These are phyloP conservation scores for Drosophila repleta DNA, from an alignment of 1,140 invertebrate genomes.

Conservation along the genomic window DNA sequence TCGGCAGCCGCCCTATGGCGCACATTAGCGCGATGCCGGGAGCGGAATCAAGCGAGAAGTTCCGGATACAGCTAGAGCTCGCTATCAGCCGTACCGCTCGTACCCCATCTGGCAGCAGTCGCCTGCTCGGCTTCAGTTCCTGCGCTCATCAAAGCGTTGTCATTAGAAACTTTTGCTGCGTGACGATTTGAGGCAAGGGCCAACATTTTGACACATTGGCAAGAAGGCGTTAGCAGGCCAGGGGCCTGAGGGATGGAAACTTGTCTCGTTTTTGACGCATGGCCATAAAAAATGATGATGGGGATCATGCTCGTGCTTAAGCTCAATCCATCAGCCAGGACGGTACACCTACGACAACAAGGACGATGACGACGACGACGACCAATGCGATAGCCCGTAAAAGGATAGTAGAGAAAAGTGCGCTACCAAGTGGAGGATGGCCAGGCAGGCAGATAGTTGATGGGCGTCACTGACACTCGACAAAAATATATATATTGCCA, in stretches of 20 bases:
- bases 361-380: background rate
- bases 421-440: background rate
- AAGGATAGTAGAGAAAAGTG: constrained; percentile 23
- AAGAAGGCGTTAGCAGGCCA: background rate
- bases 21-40: constrained; percentile 37
- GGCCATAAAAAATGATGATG: constrained; percentile 79
- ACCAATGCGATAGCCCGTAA: background rate
- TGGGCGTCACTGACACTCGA: constrained; percentile 66
- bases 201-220: constrained; percentile 74
- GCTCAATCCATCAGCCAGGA: constrained; percentile 77
- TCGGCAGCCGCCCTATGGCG: constrained; percentile 23
- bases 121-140: background rate
- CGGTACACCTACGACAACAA: constrained; percentile 56
- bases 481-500: constrained; percentile 71
- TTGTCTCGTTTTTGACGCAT: constrained; percentile 73
- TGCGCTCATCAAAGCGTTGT: constrained; percentile 28
- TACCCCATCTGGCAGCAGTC: background rate
- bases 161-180: constrained; percentile 54
- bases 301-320: constrained; percentile 78
- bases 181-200: constrained; percentile 53
- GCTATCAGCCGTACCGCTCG: constrained; percentile 10
- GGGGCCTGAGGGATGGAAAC: constrained; percentile 18
- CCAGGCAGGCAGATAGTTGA: constrained; percentile 49
- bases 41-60: constrained; percentile 37
- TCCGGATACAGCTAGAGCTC: constrained; percentile 38